Evolutionary conservation across 2,888 invertebrate species (phyloP).

Genomic region (Megastigmus dorsalis): DNA sequence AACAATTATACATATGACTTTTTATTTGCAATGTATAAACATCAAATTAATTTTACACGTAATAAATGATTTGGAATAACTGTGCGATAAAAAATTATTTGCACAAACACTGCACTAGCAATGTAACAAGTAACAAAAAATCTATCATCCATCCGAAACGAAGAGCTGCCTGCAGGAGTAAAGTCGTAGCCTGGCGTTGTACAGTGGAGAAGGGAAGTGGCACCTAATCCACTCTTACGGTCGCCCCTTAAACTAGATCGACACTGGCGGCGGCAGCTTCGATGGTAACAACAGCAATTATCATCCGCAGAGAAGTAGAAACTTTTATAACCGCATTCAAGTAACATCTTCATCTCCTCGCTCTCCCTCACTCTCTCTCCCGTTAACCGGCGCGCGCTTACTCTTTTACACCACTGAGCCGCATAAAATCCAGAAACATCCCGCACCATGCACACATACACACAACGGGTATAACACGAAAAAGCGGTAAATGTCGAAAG

Average conservation of each 20-base stretch:
- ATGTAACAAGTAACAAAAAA: no score
- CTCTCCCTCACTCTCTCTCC: neutral
- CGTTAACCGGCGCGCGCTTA: neutral
- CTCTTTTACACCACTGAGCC: neutral
- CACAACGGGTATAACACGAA: neutral
- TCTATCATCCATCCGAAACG: no score
- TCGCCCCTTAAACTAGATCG: slow-evolving; percentile 64
- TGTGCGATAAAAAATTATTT: no score
- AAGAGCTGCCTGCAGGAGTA: no score
- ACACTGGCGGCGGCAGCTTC: slow-evolving; percentile 49
- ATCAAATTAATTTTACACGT: no score
- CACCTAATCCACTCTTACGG: slow-evolving; percentile 69
- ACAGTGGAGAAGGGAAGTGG: slow-evolving; percentile 60
- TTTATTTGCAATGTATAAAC: no score
- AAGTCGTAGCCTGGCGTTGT: no score
- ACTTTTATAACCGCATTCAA: slow-evolving; percentile 42
- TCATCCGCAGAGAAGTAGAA: slow-evolving; percentile 52
- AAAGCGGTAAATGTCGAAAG: neutral
- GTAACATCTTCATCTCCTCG: neutral
- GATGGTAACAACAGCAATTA: slow-evolving; percentile 59
- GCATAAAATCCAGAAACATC: slow-evolving; percentile 8
- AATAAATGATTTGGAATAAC: no score
- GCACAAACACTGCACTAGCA: no score
- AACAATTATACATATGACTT: no score
- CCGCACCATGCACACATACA: neutral